Base-by-base conservation (phyloP, 2,113 vertebrate genomes). In the Oryzias woworae region DNA sequence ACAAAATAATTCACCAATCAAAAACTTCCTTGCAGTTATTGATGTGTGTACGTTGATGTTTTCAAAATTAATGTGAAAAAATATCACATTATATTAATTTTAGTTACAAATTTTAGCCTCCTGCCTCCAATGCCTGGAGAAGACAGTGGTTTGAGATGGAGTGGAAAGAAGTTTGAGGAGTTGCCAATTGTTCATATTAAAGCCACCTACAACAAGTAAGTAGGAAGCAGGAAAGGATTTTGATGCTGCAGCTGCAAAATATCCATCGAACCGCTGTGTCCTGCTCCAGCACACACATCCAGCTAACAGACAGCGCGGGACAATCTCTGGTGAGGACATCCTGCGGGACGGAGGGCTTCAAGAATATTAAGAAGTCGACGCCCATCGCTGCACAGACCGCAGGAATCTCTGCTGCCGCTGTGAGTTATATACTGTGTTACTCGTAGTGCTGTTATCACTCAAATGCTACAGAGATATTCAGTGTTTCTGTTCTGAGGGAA, bases 171-270 rank as follows among this genome's bases (percentile, higher is more conserved):
- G 65, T 99, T 92, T 77, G 95, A 97, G 53, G 95, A 98, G 65
- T 88, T 98, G 42, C 95, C 94, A 0, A 87, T 98, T 13, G 87
- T 86, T 44, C 93, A 99, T 78, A 90, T 99, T 62, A 98, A 98
- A 90, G 97, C 97, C 1, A 96, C 97, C 0, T 96, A 96, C 76
- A 99, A 99, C 92, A 99, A 99, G 97, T 99, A 89, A 93, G 96
- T 77, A 14, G 0, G 41, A 49, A 51, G 7, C 17, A 24, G 2
- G 45, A 1, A 2, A 42, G 2, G 1, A 17, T 46, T 15, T 10
- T 16, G 16, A 15, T 16, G 44, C 4, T 46, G 15, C 17, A 17
- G 14, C 51, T 31, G 31, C 12, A 17, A 42, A 2, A 58, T 36
- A 43, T 6, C 2, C 2, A n/a, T 8, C 58, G 22, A 49, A 10